Evolutionary conservation across 2,888 invertebrate genomes (phyloP).

Genomic region (Lypha dubia): DNA sequence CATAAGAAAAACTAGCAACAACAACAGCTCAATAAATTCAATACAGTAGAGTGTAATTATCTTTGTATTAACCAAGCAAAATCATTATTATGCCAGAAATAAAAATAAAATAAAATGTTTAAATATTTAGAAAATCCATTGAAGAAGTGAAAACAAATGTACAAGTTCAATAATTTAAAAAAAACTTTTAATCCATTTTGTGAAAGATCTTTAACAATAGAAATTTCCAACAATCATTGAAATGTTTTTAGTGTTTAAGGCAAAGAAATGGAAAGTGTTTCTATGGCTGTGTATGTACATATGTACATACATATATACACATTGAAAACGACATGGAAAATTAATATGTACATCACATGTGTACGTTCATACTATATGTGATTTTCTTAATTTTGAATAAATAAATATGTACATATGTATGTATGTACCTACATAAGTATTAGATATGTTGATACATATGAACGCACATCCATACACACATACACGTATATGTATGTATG

Average conservation of each 20-base stretch:
- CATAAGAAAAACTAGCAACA: constrained; percentile 55
- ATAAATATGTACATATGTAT: neutral
- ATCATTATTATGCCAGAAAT: constrained; percentile 38
- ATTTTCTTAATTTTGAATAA: too few species aligned
- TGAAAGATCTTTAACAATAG: constrained; percentile 16
- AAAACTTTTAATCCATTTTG: too few species aligned
- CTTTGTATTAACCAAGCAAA: constrained; percentile 66
- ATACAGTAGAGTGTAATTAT: constrained; percentile 67
- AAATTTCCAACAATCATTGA: constrained; percentile 33
- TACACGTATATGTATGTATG: neutral
- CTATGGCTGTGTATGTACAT: neutral
- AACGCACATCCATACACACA: constrained; percentile 37
- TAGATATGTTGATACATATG: neutral
- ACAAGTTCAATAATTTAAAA: constrained; percentile 29
- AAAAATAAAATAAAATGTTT: constrained; percentile 9
- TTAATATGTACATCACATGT: too few species aligned
- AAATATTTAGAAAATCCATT: constrained; percentile 16
- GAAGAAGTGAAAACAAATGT: constrained; percentile 26
- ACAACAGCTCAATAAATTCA: constrained; percentile 60
- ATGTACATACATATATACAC: neutral
- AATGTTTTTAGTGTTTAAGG: constrained; percentile 2
- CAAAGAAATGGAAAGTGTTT: neutral
- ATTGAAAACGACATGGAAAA: too few species aligned
- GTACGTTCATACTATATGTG: too few species aligned
- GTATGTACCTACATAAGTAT: neutral